These are phyloP conservation scores for Bombus waltoni DNA, from an alignment of 1,140 invertebrate species.

Conservation along the genomic window DNA sequence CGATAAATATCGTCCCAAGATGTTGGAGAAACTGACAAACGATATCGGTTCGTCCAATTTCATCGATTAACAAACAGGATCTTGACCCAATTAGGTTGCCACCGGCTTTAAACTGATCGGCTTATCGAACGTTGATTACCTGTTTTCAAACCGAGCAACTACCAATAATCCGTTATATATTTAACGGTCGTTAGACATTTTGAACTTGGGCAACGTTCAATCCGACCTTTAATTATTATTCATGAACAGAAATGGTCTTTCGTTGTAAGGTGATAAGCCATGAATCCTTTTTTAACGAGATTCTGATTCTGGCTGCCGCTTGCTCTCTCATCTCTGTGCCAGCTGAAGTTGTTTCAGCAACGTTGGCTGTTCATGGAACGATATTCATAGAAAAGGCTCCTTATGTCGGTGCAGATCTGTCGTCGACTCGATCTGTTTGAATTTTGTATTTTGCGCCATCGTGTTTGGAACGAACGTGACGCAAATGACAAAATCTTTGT, in stretches of 20 bases:
- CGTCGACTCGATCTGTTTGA: no score
- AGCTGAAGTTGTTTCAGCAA: neutral
- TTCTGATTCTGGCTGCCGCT: no score
- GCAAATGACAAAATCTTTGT: no score
- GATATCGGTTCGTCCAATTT: neutral
- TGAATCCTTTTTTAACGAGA: slow-evolving; percentile 32
- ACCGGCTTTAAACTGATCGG: slow-evolving; percentile 15
- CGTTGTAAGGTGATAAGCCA: slow-evolving; percentile 18
- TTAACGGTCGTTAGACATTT: neutral
- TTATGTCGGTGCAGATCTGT: neutral
- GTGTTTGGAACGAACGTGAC: no score
- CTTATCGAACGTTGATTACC: slow-evolving; percentile 32
- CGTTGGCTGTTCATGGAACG: neutral
- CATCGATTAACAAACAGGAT: slow-evolving; percentile 8
- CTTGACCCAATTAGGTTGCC: neutral
- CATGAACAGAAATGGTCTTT: slow-evolving; percentile 18
- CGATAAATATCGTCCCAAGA: neutral
- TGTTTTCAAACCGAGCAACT: neutral
- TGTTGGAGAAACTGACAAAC: neutral
- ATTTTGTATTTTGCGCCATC: no score
- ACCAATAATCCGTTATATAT: slow-evolving; percentile 33
- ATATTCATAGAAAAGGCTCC: neutral
- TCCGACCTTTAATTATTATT: slow-evolving; percentile 39
- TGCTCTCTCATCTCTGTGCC: neutral
- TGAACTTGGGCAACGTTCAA: slow-evolving; percentile 11